Conservation (phyloP, 2,797 vertebrate genomes). For the Halcyon smyrnensis region DNA sequence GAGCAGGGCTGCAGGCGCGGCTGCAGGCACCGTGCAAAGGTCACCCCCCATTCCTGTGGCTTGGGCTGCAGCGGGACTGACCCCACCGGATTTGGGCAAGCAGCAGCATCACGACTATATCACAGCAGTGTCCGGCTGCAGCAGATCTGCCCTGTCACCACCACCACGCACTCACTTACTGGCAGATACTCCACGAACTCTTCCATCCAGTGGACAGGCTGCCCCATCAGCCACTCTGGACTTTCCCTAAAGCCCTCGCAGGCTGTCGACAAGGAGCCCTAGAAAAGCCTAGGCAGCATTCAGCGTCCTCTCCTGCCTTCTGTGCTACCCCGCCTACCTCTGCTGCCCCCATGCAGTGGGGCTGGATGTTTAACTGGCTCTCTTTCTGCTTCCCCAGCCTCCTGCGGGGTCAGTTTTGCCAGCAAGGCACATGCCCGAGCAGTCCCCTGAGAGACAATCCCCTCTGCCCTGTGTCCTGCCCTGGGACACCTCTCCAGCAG, state of each 20-base stretch:
- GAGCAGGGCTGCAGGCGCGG: background rate
- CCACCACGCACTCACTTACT: fast-evolving
- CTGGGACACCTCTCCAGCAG: fast-evolving
- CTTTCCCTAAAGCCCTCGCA: background rate
- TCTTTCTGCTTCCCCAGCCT: background rate
- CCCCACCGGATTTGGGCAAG: background rate
- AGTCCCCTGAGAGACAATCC: background rate
- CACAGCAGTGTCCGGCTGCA: fast-evolving
- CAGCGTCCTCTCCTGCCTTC: background rate
- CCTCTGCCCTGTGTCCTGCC: fast-evolving
- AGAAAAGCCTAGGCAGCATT: fast-evolving
- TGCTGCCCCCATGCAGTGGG: fast-evolving
- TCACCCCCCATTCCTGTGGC: background rate
- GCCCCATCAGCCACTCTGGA: background rate
- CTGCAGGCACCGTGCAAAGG: background rate
- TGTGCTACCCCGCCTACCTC: fast-evolving
- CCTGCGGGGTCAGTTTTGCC: background rate
- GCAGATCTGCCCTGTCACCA: background rate
- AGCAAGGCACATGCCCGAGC: no score
- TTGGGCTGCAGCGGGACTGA: background rate
- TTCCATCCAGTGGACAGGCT: background rate
- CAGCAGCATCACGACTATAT: fast-evolving
- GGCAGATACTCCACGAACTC: background rate
- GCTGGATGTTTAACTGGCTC: background rate
- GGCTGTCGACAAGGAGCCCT: background rate